Percentiles rank a stretch among this genome's conserved stretches.
Evolutionary conservation across 2,113 vertebrate genomes (phyloP).

Genomic region (Chloroceryle aenea): DNA sequence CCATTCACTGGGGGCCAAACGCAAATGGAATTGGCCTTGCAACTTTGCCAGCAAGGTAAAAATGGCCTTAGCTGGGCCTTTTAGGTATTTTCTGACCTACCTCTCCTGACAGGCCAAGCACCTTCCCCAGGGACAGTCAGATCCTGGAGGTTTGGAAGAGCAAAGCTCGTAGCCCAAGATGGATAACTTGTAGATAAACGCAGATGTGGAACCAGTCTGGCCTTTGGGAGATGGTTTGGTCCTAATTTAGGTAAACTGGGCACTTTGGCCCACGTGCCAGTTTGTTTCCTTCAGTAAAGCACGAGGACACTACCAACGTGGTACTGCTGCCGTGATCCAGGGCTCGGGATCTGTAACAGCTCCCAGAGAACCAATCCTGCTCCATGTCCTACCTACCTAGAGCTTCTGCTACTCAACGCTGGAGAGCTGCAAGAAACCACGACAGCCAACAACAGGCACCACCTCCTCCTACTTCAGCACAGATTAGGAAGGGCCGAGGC

Average conservation of each 20-base stretch:
- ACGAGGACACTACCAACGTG: neutral
- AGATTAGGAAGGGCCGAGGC: neutral
- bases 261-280: neutral
- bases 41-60: neutral
- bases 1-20: neutral
- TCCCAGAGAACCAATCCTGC: neutral
- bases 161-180: neutral
- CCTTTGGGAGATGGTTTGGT: neutral
- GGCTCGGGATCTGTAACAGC: neutral
- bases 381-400: neutral
- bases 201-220: neutral
- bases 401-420: neutral
- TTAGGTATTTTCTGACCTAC: neutral
- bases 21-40: neutral
- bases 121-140: neutral
- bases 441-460: rapidly evolving
- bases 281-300: neutral
- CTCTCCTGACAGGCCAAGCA: neutral
- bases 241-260: neutral
- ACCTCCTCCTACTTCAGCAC: neutral
- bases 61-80: neutral
- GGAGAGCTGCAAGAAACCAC: neutral
- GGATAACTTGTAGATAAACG: neutral
- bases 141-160: neutral
- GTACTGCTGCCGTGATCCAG: neutral